These are phyloP conservation scores for Burhinus bistriatus DNA, from an alignment of 2,113 vertebrate species.

Conservation along the genomic window DNA sequence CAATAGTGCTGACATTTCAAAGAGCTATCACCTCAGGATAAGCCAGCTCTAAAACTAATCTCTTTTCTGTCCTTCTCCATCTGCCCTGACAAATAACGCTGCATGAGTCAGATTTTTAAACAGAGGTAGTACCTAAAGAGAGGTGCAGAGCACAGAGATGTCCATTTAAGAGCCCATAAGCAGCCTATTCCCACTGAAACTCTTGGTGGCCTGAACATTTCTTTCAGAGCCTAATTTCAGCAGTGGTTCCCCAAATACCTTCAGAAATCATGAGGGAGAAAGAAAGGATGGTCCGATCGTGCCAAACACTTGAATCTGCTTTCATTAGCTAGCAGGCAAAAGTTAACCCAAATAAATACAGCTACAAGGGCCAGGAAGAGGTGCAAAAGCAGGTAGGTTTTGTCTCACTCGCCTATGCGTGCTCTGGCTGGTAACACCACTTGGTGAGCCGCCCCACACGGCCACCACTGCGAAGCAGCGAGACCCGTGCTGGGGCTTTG, in stretches of 20 bases:
- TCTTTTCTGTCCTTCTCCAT: slow-evolving; percentile 43
- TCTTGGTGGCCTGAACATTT: background rate
- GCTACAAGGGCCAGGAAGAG: background rate
- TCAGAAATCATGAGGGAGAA: background rate
- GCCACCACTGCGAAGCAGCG: accelerated
- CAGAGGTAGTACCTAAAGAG: background rate
- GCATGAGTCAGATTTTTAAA: slow-evolving; percentile 39
- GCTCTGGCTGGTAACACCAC: background rate
- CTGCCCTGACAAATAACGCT: slow-evolving; percentile 37
- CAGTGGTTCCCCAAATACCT: background rate
- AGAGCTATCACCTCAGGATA: slow-evolving; percentile 54
- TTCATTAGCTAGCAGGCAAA: background rate
- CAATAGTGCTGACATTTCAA: slow-evolving; percentile 45
- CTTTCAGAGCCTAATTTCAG: background rate
- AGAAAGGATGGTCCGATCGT: background rate
- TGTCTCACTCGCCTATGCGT: background rate
- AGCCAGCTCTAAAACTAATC: slow-evolving; percentile 54
- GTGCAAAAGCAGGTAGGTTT: background rate
- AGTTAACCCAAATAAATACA: background rate
- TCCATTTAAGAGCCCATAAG: background rate
- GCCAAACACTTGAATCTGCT: background rate
- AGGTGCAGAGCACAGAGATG: background rate
- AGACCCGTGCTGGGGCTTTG: accelerated
- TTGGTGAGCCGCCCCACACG: accelerated
- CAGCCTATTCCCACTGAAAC: background rate